A percentile compares a stretch with the other conserved stretches of the same genome.
Conservation (phyloP, 2,888 invertebrate genomes). For the Danaus chrysippus region DNA sequence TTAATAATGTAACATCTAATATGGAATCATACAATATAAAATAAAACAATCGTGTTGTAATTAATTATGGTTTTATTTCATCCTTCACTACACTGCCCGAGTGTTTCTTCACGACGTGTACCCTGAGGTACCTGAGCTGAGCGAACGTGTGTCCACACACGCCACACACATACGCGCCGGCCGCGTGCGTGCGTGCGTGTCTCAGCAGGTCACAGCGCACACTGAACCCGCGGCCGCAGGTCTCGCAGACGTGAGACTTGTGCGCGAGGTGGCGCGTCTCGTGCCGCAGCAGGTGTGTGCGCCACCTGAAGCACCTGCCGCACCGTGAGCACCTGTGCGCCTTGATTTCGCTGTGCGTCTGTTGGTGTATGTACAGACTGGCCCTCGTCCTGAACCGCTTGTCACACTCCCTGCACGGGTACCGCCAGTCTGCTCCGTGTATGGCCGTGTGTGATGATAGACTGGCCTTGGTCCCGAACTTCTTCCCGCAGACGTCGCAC, state of each 20-base stretch:
- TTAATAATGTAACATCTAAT: too few species aligned
- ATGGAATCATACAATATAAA: background rate
- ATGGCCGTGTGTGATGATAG: conserved; percentile 65
- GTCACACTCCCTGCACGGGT: conserved; percentile 65
- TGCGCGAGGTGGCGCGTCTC: conserved; percentile 58
- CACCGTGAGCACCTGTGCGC: conserved; percentile 49
- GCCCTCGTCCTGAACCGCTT: conserved; percentile 72
- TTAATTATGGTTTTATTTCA: conserved; percentile 1
- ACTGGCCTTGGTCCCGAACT: conserved; percentile 65
- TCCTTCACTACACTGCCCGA: background rate
- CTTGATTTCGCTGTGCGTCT: conserved; percentile 60
- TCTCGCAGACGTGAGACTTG: conserved; percentile 58
- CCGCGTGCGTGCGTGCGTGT: conserved; percentile 70
- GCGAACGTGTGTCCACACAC: conserved; percentile 69
- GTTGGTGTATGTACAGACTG: conserved; percentile 71
- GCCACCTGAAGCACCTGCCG: conserved; percentile 65
- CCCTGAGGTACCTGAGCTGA: conserved; percentile 74
- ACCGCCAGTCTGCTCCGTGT: conserved; percentile 63
- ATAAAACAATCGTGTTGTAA: background rate
- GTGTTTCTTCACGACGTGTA: conserved; percentile 62
- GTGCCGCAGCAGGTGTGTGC: conserved; percentile 65
- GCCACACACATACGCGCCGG: conserved; percentile 59
- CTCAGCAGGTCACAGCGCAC: conserved; percentile 68
- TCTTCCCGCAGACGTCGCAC: conserved; percentile 70
- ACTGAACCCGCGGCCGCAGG: conserved; percentile 70